Conservation (phyloP, 2,797 vertebrate species). For the Malacoctenus gilli region DNA sequence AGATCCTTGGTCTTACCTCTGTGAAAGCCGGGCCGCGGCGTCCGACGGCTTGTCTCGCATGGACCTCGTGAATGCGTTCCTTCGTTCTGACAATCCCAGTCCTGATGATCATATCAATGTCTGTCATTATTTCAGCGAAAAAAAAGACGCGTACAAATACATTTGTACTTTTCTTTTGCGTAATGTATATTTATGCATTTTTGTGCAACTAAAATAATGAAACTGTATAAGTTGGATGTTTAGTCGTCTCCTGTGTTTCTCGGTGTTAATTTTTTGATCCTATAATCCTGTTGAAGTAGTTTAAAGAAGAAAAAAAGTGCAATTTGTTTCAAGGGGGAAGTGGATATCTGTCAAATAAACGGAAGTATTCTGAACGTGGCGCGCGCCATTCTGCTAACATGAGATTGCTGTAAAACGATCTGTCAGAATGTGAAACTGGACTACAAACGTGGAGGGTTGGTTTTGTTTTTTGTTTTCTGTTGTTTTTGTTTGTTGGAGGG, state of each 20-base stretch:
- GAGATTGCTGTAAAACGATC: slow-evolving; percentile 75
- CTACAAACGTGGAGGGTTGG: slow-evolving; percentile 69
- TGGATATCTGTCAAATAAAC: slow-evolving; percentile 59
- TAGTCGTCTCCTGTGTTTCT: slow-evolving; percentile 78
- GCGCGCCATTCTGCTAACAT: slow-evolving; percentile 72
- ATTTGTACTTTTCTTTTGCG: slow-evolving; percentile 77
- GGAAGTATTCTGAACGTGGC: slow-evolving; percentile 66
- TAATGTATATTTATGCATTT: slow-evolving; percentile 84
- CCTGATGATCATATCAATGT: slow-evolving; percentile 74
- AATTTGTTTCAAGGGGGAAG: slow-evolving; percentile 80
- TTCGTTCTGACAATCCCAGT: slow-evolving; percentile 71
- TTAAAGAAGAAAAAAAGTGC: slow-evolving; percentile 79
- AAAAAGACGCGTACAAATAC: slow-evolving; percentile 74
- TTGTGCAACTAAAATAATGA: slow-evolving; percentile 83
- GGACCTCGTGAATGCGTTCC: slow-evolving; percentile 79
- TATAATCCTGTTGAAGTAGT: slow-evolving; percentile 79
- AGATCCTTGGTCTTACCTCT: slow-evolving; percentile 77
- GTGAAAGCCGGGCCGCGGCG: slow-evolving; percentile 77
- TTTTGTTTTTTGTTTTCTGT: slow-evolving; percentile 46
- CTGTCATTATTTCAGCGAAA: slow-evolving; percentile 78
- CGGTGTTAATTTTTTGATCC: slow-evolving; percentile 78
- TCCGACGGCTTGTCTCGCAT: slow-evolving; percentile 78
- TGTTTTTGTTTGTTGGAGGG: no score
- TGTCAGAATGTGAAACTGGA: slow-evolving; percentile 83
- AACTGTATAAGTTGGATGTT: slow-evolving; percentile 83